Base-by-base conservation (phyloP, 2,888 invertebrate genomes). In the Drosophila dives region DNA sequence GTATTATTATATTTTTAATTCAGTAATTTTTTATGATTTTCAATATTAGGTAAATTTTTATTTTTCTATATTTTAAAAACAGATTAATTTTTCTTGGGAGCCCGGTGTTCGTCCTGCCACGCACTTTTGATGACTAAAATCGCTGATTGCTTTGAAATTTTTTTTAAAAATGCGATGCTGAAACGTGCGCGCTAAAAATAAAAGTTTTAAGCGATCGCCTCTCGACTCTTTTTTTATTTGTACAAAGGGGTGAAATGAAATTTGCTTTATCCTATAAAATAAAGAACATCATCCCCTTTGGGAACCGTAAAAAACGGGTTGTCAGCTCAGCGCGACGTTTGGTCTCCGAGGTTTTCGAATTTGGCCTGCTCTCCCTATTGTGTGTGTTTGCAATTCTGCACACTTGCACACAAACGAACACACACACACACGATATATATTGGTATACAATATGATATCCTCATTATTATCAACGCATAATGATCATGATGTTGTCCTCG, bases 281-380 rank as follows among this genome's bases (percentile, higher is more conserved):
- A 62, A 60, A 68, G 45, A 61, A 75, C 63, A 83, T 74, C 89
- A 86, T 75, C 83, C 83, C 83, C 89, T 64, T 81, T 64, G 76
- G 77, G 65, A 87, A 89, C 88, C 90, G 77, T 84, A 87, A 86
- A 89, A 90, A 90, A 86, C 90, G 90, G 86, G 90, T 86, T 86
- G 86, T 72, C 71, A 65, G 58, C 76, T 48, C 62, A 34, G 36
- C 49, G 60, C 65, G 60, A 59, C 64, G 63, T 26, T 53, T 51
- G 33, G 26, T 64, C 42, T 67, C 36, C 55, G 63, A 65, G 64
- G 76, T 70, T 80, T 77, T 61, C 34, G 38, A 42, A 50, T 77
- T 62, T 36, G 54, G 36, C 54, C 80, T 51, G 69, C 59, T 75
- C 81, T 89, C 70, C 75, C 81, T 83, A 79, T 80, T 88, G 74